Percentiles rank a stretch among this genome's conserved stretches.
Evolutionary conservation across 2,888 invertebrate genomes (phyloP).

Genomic region (Alloscopus bannaensis): DNA sequence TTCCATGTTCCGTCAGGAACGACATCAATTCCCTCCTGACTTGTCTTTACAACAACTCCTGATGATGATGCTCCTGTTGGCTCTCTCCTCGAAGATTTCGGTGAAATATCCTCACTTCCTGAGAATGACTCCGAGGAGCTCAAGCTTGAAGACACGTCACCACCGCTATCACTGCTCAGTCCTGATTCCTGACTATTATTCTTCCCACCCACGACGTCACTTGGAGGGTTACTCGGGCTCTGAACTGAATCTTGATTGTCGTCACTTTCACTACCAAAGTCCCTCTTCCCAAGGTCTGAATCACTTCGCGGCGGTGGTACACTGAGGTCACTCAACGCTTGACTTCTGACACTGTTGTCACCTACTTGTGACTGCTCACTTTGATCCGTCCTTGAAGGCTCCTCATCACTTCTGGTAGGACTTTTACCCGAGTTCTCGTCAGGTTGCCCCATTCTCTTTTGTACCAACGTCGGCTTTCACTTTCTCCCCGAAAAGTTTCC

Average conservation of each 20-base stretch:
- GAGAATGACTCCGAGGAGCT: slow-evolving; percentile 61
- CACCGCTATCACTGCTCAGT: slow-evolving; percentile 59
- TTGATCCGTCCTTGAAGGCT: too few relatives aligned
- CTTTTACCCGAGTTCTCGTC: slow-evolving; percentile 52
- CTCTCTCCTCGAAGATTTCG: slow-evolving; percentile 42
- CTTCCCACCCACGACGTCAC: slow-evolving; percentile 46
- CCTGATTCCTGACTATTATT: slow-evolving; percentile 60
- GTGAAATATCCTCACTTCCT: slow-evolving; percentile 59
- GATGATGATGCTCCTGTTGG: slow-evolving; percentile 29
- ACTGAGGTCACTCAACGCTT: too few relatives aligned
- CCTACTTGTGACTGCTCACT: neutral
- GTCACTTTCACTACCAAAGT: slow-evolving; percentile 16
- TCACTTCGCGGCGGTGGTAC: slow-evolving; percentile 36
- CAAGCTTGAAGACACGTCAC: slow-evolving; percentile 58
- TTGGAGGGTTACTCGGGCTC: slow-evolving; percentile 38
- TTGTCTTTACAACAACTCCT: neutral
- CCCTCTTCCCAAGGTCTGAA: slow-evolving; percentile 15
- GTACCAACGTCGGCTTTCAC: neutral
- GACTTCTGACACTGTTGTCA: too few relatives aligned
- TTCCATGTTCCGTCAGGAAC: slow-evolving; percentile 23
- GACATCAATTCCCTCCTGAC: slow-evolving; percentile 50
- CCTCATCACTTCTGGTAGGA: too few relatives aligned
- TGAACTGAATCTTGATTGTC: slow-evolving; percentile 33
- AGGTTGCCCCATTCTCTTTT: slow-evolving; percentile 64
- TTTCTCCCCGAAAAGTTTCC: neutral